Conservation (phyloP, 2,888 invertebrate species). For the Ophioninae sp. region DNA sequence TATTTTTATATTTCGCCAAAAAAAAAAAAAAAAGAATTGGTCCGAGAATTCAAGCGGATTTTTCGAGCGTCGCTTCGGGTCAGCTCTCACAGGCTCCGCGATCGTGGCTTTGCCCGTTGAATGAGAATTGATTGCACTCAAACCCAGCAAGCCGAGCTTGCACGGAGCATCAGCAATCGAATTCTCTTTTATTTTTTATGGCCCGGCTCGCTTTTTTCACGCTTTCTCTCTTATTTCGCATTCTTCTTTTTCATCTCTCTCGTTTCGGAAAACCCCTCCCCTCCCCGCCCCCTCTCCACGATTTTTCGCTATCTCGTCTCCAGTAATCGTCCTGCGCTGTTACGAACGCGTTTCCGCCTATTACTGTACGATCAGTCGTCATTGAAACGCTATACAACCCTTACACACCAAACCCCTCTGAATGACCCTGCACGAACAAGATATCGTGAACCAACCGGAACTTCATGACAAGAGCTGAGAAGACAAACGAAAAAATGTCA, state of each 20-base stretch:
- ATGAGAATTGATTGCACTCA: conserved; percentile 61
- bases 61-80: conserved; percentile 28
- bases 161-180: conserved; percentile 49
- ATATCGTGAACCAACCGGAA: neutral
- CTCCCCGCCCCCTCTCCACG: too few relatives aligned
- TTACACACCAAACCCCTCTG: conserved; percentile 9
- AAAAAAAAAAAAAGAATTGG: neutral
- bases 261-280: neutral
- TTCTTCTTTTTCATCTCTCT: conserved; percentile 1
- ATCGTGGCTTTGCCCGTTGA: conserved; percentile 38
- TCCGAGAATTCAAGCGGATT: conserved; percentile 28
- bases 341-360: neutral
- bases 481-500: neutral
- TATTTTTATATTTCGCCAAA: neutral
- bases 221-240: neutral
- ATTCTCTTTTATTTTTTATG: conserved; percentile 48
- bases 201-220: conserved; percentile 20
- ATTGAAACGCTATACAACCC: conserved; percentile 7
- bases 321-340: neutral
- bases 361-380: conserved; percentile 6
- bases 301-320: conserved; percentile 5
- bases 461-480: neutral
- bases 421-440: neutral
- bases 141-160: conserved; percentile 33
- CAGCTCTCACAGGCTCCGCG: conserved; percentile 14